Conservation (phyloP, 1,140 invertebrate genomes). For the Musca domestica region DNA sequence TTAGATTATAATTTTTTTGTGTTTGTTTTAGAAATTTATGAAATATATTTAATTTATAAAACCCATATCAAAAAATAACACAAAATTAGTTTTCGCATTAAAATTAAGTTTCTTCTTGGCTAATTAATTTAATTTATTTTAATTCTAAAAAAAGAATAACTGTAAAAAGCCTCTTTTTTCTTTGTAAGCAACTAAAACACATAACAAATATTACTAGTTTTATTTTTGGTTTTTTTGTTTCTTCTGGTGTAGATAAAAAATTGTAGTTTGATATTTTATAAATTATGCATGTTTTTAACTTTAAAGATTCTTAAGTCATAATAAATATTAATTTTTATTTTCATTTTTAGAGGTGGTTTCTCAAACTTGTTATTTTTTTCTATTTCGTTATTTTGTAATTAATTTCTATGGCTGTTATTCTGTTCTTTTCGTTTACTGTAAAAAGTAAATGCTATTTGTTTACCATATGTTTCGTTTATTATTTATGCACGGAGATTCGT, state of each 20-base stretch:
- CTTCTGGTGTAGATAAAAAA: neutral
- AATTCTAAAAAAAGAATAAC: constrained; percentile 7
- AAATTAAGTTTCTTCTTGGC: neutral
- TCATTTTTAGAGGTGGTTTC: too few species aligned
- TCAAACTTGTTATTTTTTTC: too few species aligned
- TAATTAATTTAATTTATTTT: neutral
- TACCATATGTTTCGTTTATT: too few species aligned
- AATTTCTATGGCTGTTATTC: too few species aligned
- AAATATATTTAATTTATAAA: neutral
- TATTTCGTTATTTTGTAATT: too few species aligned
- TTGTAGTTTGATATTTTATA: neutral
- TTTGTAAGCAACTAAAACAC: neutral
- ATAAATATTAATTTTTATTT: neutral
- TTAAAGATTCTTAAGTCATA: neutral
- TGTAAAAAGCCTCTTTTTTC: constrained; percentile 15
- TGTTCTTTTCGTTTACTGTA: too few species aligned
- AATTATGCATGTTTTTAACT: constrained; percentile 3
- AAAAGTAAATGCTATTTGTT: too few species aligned
- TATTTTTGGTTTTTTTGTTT: neutral
- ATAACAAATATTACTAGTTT: too few species aligned
- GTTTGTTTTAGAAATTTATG: neutral
- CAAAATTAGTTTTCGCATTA: neutral
- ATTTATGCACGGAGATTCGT: too few species aligned
- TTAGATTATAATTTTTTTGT: neutral
- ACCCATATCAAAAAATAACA: neutral